Evolutionary conservation across 2,888 invertebrate species (phyloP), one percentile per base, ranked within the genome.

Genomic region (Spialia ferax): DNA sequence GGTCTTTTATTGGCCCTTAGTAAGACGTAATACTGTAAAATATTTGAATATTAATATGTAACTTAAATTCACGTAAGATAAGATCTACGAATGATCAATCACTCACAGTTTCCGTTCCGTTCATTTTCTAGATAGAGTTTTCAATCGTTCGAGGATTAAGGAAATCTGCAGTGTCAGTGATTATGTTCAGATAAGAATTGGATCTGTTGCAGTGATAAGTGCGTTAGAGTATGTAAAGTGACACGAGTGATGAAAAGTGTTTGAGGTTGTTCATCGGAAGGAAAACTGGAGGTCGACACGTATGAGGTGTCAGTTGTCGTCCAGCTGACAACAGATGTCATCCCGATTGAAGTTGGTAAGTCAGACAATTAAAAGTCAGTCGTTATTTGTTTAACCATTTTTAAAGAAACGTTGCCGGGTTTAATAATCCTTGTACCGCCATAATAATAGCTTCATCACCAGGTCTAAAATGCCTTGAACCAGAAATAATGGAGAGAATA

Each of bases 321-420:
- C 84, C 87, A 92, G 91, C 91, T 93, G 93, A 93, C 94, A 90
- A 94, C 93, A 91, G 93, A 94, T 94, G 94, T 91, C 88, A 88
- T 85, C 81, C 86, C 87, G 73, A 84, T 85, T 80, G 92, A 93
- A 83, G 82, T 75, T 86, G 93, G 94, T 94, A 76, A 93, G 94
- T 88, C 57, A 63, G 23, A 20, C 1, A 11, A 20, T 45, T 0
- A n/a, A n/a, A n/a, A n/a, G 8, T 45, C 10, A 45, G 10, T 10
- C 18, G 18, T 18, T 18, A 35, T 11, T 38, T 4, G 13, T n/a
- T n/a, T n/a, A n/a, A n/a, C n/a, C n/a, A n/a, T n/a, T n/a, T n/a
- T n/a, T n/a, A n/a, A n/a, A n/a, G n/a, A n/a, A n/a, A n/a, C n/a
- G n/a, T n/a, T n/a, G n/a, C n/a, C n/a, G n/a, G n/a, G n/a, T n/a